Evolutionary conservation across 2,113 vertebrate species (phyloP), one percentile per base, ranked within the genome.

Genomic region (Baryphthengus martii): DNA sequence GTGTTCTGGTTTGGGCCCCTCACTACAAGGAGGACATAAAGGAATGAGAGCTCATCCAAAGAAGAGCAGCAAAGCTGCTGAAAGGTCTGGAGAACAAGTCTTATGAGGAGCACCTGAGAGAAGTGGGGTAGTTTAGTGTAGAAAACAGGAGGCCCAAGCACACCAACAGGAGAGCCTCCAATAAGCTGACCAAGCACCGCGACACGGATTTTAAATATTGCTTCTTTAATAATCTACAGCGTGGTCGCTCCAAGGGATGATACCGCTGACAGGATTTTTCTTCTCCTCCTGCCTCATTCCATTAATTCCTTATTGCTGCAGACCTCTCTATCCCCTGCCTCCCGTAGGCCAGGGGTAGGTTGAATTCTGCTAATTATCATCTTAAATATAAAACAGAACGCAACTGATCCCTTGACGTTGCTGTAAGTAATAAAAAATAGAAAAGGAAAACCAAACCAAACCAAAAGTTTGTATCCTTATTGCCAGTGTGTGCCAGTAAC

Each of bases 361-460:
- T 95, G 58, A 85, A 86, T 94, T 93, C 93, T 94, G 67, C 85
- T 93, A 76, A 91, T 85, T 93, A 85, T 59, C 76, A n/a, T 52
- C 50, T 95, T 95, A 95, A 91, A 96, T 96, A 96, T 24, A 96
- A 96, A 96, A 93, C 63, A 82, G 68, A 94, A 85, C 0, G 78
- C 79, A 93, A 93, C 92, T 25, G 56, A 73, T 94, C 92, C 68
- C 68, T 40, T 76, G 79, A 35, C 47, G 44, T 37, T 73, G 88
- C 93, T 63, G 92, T 47, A 92, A 92, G 90, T 96, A 76, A 93
- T 95, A 93, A 84, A 96, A 96, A 93, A 94, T 92, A 97, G 94
- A 92, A 95, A 93, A 96, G 68, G 45, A 20, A 87, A 93, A 93
- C 65, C 65, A 83, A 85, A 62, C 71, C 16, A 61, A 40, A 17